Conservation (phyloP, 1,140 invertebrate genomes). For the Drosophila miranda region DNA sequence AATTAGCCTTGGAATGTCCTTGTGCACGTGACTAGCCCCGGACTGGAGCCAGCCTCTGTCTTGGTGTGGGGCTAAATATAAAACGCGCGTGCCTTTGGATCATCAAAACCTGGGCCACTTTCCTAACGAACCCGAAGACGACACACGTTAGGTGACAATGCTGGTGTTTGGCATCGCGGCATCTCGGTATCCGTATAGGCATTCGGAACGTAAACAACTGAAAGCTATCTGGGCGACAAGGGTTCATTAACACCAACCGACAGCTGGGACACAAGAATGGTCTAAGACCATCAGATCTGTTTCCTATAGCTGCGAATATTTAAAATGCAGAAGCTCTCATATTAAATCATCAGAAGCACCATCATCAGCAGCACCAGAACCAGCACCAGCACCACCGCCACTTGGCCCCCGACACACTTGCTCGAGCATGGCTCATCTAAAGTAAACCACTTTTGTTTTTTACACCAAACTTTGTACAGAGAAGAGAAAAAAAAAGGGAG, state of each 20-base stretch:
- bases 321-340: slow-evolving; percentile 28
- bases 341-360: slow-evolving; percentile 36
- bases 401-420: slow-evolving; percentile 23
- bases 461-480: slow-evolving; percentile 29
- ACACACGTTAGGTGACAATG: slow-evolving; percentile 54
- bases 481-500: background rate
- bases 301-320: slow-evolving; percentile 11
- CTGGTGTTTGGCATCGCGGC: slow-evolving; percentile 28
- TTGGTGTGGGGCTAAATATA: slow-evolving; percentile 69
- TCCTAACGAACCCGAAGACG: slow-evolving; percentile 58
- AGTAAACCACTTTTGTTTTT: slow-evolving; percentile 56
- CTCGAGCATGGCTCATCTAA: slow-evolving; percentile 35
- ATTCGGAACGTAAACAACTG: slow-evolving; percentile 67
- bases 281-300: slow-evolving; percentile 29
- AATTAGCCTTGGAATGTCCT: slow-evolving; percentile 81
- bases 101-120: slow-evolving; percentile 69
- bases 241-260: slow-evolving; percentile 73
- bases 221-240: slow-evolving; percentile 55
- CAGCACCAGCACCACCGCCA: background rate
- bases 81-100: slow-evolving; percentile 74
- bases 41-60: slow-evolving; percentile 20
- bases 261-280: slow-evolving; percentile 43
- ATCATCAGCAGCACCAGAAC: background rate
- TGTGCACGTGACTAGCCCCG: slow-evolving; percentile 75
- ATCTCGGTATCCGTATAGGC: slow-evolving; percentile 36